Evolutionary conservation across 2,113 vertebrate species (phyloP).

Genomic region (Ochotona curzoniae): DNA sequence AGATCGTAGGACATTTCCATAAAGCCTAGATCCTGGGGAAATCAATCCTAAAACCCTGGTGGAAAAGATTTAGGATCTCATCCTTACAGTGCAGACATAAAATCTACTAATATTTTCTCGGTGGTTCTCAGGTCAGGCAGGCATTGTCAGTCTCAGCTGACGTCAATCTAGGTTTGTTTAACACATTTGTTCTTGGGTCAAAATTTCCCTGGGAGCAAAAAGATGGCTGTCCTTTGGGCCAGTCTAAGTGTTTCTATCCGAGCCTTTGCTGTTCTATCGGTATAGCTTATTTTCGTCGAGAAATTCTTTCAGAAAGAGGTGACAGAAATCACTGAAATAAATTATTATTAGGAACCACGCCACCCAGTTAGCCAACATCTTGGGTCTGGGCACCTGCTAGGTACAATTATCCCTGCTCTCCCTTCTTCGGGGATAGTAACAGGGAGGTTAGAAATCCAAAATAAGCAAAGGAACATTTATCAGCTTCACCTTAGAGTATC

Average conservation of each 20-base stretch:
- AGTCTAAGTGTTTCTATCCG: not conserved
- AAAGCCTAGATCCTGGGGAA: conserved; percentile 3
- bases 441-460: not conserved
- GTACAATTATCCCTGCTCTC: not conserved
- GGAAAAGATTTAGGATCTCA: not conserved
- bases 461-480: not conserved
- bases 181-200: not conserved
- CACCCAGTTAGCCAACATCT: not conserved
- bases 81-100: conserved; percentile 29
- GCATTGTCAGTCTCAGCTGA: not conserved
- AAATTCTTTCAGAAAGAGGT: not conserved
- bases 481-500: not conserved
- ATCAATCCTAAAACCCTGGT: conserved; percentile 37
- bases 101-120: conserved; percentile 37
- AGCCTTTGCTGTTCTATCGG: not conserved
- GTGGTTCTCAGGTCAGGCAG: conserved; percentile 32
- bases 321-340: not conserved
- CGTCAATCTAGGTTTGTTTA: not conserved
- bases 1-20: conserved; percentile 76
- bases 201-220: conserved; percentile 31
- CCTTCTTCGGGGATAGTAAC: rapidly evolving
- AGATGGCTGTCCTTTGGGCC: not conserved
- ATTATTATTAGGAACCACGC: not conserved
- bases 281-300: not conserved
- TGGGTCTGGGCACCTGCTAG: not conserved